Base-by-base conservation (phyloP, 2,888 invertebrate species). In the Blastobasis lacticolella region DNA sequence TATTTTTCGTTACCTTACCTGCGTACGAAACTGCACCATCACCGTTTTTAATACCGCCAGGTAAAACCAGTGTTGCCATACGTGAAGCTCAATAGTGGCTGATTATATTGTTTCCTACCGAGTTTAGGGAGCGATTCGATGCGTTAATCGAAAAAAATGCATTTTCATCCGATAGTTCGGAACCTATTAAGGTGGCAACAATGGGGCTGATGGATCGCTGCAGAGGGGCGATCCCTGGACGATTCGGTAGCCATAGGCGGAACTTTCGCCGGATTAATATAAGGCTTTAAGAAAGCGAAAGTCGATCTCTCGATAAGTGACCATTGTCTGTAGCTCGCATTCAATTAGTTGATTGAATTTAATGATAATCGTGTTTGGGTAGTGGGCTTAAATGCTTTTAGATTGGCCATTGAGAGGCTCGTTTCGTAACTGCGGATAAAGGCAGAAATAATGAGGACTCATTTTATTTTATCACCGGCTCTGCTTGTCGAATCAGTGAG, bases 81-180 rank as follows among this genome's bases (percentile, higher is more conserved):
- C 59, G 60, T 63, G 57, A 58, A 67, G 57, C 53, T 71, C 73
- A 86, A 87, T 88, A 68, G 83, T 81, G 76, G 83, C 83, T 87
- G 84, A 87, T 88, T 87, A 83, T 85, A 86, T 87, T 88, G 86
- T 88, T 83, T 85, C 75, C 66, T 76, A 73, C 67, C 69, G 72
- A 67, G 69, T 75, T 74, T 73, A 66, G 81, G 78, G 78, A 69
- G 62, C 71, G 73, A 83, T 86, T 84, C 79, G 83, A 74, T 69
- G 76, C 83, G 86, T 79, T 83, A 83, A 84, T 87, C 81, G 78
- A 77, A 78, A 80, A 77, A 85, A 79, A 75, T 75, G 82, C 80
- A 71, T 71, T 75, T 78, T 83, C 85, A 84, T 83, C 66, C 70
- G 74, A 79, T 78, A 75, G 75, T 68, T 64, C 61, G 66, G 66